Conservation (phyloP, 2,888 invertebrate species). For the Dusona sp. region DNA sequence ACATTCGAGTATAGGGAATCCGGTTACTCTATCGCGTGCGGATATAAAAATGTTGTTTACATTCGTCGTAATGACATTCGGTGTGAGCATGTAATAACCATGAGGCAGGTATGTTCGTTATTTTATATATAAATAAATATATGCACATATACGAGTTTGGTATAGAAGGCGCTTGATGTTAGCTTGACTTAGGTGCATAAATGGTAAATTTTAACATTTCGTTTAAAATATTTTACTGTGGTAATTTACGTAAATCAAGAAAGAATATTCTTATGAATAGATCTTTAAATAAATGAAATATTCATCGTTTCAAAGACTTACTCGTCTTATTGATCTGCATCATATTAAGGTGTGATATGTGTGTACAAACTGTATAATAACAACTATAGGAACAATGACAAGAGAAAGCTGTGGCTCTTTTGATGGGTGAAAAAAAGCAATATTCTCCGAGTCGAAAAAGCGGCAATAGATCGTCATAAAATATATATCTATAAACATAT, state of each 20-base stretch:
- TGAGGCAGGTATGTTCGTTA: constrained; percentile 47
- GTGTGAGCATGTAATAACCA: constrained; percentile 63
- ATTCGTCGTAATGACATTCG: constrained; percentile 71
- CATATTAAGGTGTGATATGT: neutral
- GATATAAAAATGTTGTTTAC: constrained; percentile 75
- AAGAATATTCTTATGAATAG: neutral
- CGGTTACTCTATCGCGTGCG: constrained; percentile 74
- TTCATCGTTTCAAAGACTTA: neutral
- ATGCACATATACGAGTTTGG: neutral
- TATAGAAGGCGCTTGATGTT: neutral
- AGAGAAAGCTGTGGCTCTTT: constrained; percentile 58
- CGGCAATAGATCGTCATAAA: constrained; percentile 20
- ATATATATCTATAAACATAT: constrained; percentile 53
- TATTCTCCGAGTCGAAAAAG: constrained; percentile 68
- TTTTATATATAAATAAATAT: constrained; percentile 34
- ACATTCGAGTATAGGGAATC: constrained; percentile 72
- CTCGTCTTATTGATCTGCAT: neutral
- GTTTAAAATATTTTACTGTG: no score
- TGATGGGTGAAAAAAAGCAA: constrained; percentile 69
- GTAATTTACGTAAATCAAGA: neutral
- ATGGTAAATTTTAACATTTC: neutral
- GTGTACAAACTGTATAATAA: neutral
- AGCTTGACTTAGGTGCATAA: neutral
- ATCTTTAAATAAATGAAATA: neutral
- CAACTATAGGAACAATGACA: constrained; percentile 59